Base-by-base conservation (phyloP, 2,797 vertebrate species). In the Anabacerthia variegaticeps region DNA sequence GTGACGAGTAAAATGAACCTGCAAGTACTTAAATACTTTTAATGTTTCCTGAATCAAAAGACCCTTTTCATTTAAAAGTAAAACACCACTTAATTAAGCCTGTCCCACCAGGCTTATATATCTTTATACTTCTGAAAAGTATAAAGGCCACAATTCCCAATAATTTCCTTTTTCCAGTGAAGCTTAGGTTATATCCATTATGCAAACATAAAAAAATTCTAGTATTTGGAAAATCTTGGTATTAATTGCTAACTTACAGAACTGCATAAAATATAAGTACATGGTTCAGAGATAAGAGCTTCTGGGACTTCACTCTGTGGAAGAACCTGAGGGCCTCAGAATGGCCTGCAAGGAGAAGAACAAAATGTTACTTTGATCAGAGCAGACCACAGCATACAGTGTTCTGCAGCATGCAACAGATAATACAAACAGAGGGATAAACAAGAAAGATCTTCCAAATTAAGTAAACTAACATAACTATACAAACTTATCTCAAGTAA, bases 231-330 rank as follows among this genome's bases (percentile, higher is more conserved):
- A 10, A 61, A 54, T 44, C 19, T 56, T 82, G 30, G 28, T 56
- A 78, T 46, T 48, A 63, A 62, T 19, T 68, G 55, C 52, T 73
- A 79, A 99, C 99, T 99, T 97, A 99, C 99, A 99, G 95, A 92
- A 99, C 41, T 94, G 99, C 97, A 8, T 99, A 99, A 95, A 99
- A 93, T 48, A 98, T 68, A 78, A 99, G 98, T 72, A 99, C 73
- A 7, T 98, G 98, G 92, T 98, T 99, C 85, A 99, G 96, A 85
- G 98, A 98, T 2, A 97, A 90, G 5, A 97, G 95, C 85, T 98
- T 98, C 94, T 98, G 96, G 34, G 96, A 92, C 83, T 98, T 98
- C 73, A 97, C 74, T 96, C 96, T 97, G 32, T 97, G 92, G 74
- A 97, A 74, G 27, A 98, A 67, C 32, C 96, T 96, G n/a, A 69